Base-by-base conservation (phyloP, 2,797 vertebrate species). In the Mus minutoides region DNA sequence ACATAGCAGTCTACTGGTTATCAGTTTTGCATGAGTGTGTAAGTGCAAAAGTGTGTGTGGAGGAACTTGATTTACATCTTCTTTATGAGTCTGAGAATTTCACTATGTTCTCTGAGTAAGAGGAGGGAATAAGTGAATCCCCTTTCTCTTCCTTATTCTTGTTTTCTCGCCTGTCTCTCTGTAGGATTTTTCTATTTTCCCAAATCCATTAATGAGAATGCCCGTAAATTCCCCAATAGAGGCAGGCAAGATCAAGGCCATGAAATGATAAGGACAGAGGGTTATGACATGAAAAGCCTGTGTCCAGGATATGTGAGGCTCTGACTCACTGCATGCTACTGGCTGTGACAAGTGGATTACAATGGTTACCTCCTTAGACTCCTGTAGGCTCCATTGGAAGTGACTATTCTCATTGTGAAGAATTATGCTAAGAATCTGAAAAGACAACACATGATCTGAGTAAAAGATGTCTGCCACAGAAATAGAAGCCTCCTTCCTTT, bases 351-450 rank as follows among this genome's bases (percentile, higher is more conserved):
- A 76, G 75, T 14, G 22, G 49, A 6, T 29, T 67, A 14, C 0
- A 19, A 49, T n/a, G 40, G 37, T 56, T 43, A 85, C 5, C 31
- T 82, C 19, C 37, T 22, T 43, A 52, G 5, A 10, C 31, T 83
- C 14, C 34, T 86, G 34, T 4, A 62, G 77, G 58, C 62, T 95
- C 46, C 17, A 43, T 80, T 43, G 46, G 91, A 90, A 91, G 88
- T 80, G 46, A 54, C 21, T n/a, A 12, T 52, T 90, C 52, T 71
- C 56, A 71, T 19, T 6, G 26, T 71, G 67, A 56, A 73, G 0
- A 85, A 29, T 79, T 67, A 56, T 52, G 52, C 31, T 40, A 78
- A 88, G 34, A 80, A 94, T 88, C 88, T 67, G 82, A 80, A 0
- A 73, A 73, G 29, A 54, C 37, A 77, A 73, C 46, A 64, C n/a